Conservation (phyloP, 1,140 invertebrate species). For the Gonioctena quinquepunctata region DNA sequence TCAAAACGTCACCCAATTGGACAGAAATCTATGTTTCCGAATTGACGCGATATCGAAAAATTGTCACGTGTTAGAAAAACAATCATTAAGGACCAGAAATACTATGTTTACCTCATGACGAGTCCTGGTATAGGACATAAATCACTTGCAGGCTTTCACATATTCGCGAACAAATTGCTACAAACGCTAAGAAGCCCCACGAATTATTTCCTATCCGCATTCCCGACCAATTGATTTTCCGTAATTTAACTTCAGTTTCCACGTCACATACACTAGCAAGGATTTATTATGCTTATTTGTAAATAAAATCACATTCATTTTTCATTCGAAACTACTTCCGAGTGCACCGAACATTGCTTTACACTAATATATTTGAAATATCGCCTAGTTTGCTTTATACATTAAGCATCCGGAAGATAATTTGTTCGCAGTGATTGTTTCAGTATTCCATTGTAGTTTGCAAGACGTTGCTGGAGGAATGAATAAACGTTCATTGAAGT, state of each 20-base stretch:
- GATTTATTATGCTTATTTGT: not conserved
- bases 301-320: conserved; percentile 1
- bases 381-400: not conserved
- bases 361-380: conserved; percentile 4
- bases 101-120: too few relatives aligned
- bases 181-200: conserved; percentile 3
- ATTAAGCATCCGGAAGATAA: not conserved
- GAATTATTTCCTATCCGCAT: not conserved
- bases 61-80: too few relatives aligned
- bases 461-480: not conserved
- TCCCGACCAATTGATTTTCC: conserved; percentile 5
- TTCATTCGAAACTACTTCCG: not conserved
- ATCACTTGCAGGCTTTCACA: not conserved
- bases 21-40: too few relatives aligned
- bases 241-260: conserved; percentile 13
- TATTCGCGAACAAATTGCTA: conserved; percentile 5
- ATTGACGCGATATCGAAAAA: too few relatives aligned
- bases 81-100: too few relatives aligned
- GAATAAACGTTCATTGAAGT: not conserved
- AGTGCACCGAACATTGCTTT: not conserved
- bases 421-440: not conserved
- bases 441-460: not conserved
- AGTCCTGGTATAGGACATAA: not conserved
- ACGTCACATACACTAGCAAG: conserved; percentile 1
- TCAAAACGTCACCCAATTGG: too few relatives aligned